Evolutionary conservation across 2,113 vertebrate species (phyloP).

Genomic region (Zosterops hypoxanthus): DNA sequence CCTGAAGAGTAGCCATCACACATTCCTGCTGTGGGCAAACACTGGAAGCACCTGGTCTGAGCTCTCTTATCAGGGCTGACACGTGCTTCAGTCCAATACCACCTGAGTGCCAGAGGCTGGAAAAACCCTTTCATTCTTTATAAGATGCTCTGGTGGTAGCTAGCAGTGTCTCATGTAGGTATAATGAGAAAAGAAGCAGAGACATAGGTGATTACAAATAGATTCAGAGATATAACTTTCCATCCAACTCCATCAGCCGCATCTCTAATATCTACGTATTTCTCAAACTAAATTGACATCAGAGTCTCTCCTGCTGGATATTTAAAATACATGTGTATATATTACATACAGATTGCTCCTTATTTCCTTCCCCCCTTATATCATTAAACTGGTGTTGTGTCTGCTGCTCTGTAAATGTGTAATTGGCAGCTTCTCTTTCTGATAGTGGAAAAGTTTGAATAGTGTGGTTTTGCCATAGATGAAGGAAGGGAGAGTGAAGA

Average conservation of each 20-base stretch:
- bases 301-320: not conserved
- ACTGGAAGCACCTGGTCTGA: not conserved
- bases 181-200: constrained; percentile 19
- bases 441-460: constrained; percentile 31
- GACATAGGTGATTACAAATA: constrained; percentile 18
- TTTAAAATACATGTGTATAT: constrained; percentile 28
- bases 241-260: not conserved
- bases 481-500: not conserved
- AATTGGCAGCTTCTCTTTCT: constrained; percentile 48
- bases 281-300: constrained; percentile 32
- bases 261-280: constrained; percentile 18
- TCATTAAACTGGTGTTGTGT: constrained; percentile 51
- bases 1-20: not conserved
- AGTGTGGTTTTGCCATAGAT: not conserved
- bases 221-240: constrained; percentile 25
- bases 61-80: not conserved
- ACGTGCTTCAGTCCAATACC: not conserved
- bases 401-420: constrained; percentile 54
- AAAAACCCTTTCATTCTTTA: constrained; percentile 22
- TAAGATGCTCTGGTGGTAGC: not conserved
- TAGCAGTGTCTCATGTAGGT: not conserved
- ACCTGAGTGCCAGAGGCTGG: not conserved
- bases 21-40: rapidly evolving
- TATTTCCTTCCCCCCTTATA: constrained; percentile 19
- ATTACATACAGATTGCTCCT: not conserved